Conservation (phyloP, 2,888 invertebrate species). For the Operophtera brumata region DNA sequence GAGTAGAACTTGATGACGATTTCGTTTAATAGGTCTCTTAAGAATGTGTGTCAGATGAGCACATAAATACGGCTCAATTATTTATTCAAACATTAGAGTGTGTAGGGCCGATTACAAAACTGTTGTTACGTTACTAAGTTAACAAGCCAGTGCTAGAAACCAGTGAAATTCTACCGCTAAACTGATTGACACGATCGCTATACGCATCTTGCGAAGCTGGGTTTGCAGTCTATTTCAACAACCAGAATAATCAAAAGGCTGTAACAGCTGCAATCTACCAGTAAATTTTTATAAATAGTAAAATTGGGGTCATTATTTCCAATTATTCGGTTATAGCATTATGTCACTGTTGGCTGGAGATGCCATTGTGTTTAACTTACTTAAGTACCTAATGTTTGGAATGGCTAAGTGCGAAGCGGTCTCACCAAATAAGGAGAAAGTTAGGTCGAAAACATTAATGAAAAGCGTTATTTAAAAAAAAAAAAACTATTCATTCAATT, state of each 20-base stretch:
- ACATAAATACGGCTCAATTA: too few species aligned
- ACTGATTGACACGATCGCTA: slow-evolving; percentile 41
- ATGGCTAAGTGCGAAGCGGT: neutral
- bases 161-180: slow-evolving; percentile 47
- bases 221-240: neutral
- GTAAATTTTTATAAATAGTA: neutral
- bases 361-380: neutral
- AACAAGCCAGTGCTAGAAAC: slow-evolving; percentile 40
- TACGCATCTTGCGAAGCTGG: slow-evolving; percentile 1
- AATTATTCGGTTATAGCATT: slow-evolving; percentile 4
- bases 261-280: too few species aligned
- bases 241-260: too few species aligned
- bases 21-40: too few species aligned
- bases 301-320: slow-evolving; percentile 4
- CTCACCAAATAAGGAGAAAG: neutral
- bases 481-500: too few species aligned
- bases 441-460: too few species aligned
- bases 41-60: neutral
- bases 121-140: slow-evolving; percentile 40
- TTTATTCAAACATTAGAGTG: neutral
- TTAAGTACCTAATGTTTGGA: neutral
- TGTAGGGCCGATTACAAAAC: slow-evolving; percentile 30
- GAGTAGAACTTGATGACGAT: too few species aligned
- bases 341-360: neutral
- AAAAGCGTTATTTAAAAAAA: too few species aligned